phyloP scores from a whole-genome alignment of 2,113 vertebrate genomes.

The Mastomys natalensis region DNA sequence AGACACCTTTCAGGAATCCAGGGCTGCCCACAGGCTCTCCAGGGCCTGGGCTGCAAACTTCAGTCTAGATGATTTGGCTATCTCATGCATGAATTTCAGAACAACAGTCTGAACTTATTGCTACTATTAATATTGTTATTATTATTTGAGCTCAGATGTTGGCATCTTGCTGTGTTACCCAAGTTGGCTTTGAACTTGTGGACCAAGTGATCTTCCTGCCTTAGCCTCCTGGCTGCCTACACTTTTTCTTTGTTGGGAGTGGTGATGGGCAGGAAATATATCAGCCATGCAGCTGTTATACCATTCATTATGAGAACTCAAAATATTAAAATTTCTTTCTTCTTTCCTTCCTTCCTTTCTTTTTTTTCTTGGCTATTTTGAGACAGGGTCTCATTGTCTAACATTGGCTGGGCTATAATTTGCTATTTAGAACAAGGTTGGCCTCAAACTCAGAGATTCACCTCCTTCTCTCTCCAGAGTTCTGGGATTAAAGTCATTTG shows the following conservation, averaged over 20 bases:
- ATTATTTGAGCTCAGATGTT: neutral
- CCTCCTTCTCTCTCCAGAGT: neutral
- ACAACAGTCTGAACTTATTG: neutral
- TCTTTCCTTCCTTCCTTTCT: neutral
- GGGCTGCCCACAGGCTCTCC: neutral
- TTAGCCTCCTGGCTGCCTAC: neutral
- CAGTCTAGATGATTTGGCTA: neutral
- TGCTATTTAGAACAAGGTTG: neutral
- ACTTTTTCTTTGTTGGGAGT: neutral
- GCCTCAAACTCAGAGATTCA: neutral
- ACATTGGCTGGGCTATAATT: neutral
- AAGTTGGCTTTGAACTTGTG: neutral
- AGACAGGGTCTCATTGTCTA: neutral
- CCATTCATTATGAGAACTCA: constrained; percentile 34
- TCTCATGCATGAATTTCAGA: neutral
- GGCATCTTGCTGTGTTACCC: neutral
- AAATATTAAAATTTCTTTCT: constrained; percentile 40
- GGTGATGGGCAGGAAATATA: neutral
- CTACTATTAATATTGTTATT: neutral
- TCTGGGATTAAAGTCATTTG: neutral
- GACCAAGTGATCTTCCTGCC: neutral
- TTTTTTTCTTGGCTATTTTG: neutral
- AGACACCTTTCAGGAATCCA: neutral
- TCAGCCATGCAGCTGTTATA: neutral
- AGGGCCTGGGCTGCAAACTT: neutral